phyloP scores from a whole-genome alignment of 2,113 vertebrate species.

The Amblyornis subalaris region DNA sequence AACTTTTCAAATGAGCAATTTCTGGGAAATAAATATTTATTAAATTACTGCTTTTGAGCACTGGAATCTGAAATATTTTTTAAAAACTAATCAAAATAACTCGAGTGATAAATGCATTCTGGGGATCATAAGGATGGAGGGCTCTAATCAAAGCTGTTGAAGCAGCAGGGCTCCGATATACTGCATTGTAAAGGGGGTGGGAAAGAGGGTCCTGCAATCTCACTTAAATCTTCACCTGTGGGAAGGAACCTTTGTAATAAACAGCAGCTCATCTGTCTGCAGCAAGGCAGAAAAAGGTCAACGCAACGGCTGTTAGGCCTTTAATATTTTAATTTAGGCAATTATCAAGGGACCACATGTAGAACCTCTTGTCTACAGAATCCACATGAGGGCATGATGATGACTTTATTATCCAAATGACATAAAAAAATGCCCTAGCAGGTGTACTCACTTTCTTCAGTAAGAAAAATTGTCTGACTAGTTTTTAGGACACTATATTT shows the following conservation, averaged over 20 bases:
- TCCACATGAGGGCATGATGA: slow-evolving; percentile 75
- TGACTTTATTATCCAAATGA: slow-evolving; percentile 78
- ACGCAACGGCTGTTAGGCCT: slow-evolving; percentile 71
- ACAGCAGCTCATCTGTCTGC: slow-evolving; percentile 77
- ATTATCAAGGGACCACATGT: slow-evolving; percentile 77
- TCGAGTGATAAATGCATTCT: slow-evolving; percentile 43
- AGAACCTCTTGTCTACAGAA: slow-evolving; percentile 78
- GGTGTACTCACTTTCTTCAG: slow-evolving; percentile 44
- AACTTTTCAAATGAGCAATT: slow-evolving; percentile 74
- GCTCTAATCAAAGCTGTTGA: slow-evolving; percentile 61
- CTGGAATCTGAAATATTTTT: slow-evolving; percentile 65
- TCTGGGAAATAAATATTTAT: slow-evolving; percentile 70
- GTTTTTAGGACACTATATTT: slow-evolving; percentile 26
- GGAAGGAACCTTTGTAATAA: slow-evolving; percentile 70
- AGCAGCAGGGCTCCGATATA: slow-evolving; percentile 58
- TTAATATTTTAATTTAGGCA: slow-evolving; percentile 83
- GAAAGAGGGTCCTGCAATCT: slow-evolving; percentile 56
- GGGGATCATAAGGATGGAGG: slow-evolving; percentile 47
- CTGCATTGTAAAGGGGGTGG: slow-evolving; percentile 15
- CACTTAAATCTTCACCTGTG: slow-evolving; percentile 70
- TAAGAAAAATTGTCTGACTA: slow-evolving; percentile 8
- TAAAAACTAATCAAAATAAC: slow-evolving; percentile 66
- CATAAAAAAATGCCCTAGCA: slow-evolving; percentile 66
- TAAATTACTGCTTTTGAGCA: slow-evolving; percentile 60
- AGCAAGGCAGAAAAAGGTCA: slow-evolving; percentile 77